phyloP scores from a whole-genome alignment of 1,140 invertebrate genomes.

The Caenorhabditis tropicalis region DNA sequence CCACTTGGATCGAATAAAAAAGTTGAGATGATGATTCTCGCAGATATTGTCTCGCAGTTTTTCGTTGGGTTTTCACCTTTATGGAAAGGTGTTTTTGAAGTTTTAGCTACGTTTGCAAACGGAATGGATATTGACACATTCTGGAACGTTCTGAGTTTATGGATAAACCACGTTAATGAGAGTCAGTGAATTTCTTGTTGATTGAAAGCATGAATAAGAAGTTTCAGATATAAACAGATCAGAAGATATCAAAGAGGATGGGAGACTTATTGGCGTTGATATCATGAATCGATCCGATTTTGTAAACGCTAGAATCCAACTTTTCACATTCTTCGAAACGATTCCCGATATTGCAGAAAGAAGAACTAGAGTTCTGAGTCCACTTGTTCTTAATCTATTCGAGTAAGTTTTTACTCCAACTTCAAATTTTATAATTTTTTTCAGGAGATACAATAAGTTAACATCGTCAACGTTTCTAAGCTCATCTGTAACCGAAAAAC shows the following conservation, averaged over 20 bases:
- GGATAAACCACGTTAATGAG: neutral
- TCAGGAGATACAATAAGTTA: neutral
- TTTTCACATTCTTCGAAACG: constrained; percentile 46
- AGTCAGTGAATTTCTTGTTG: neutral
- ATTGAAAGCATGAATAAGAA: neutral
- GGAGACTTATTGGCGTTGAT: neutral
- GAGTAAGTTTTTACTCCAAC: constrained; percentile 43
- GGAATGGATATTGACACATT: constrained; percentile 55
- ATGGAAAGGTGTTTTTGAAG: constrained; percentile 52
- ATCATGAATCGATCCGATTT: constrained; percentile 11
- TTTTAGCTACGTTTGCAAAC: constrained; percentile 42
- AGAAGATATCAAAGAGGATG: neutral
- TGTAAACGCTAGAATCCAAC: constrained; percentile 45
- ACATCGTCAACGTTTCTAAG: neutral
- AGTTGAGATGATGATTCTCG: constrained; percentile 49
- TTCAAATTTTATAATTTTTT: neutral
- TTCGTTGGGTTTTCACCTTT: constrained; percentile 51
- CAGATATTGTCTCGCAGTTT: constrained; percentile 44
- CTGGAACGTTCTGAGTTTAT: constrained; percentile 25
- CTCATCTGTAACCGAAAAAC: no score
- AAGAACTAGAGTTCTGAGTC: constrained; percentile 50
- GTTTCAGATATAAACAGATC: neutral
- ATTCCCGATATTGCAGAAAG: constrained; percentile 47
- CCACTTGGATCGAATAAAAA: constrained; percentile 35
- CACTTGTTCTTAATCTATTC: constrained; percentile 49